Percentiles rank a stretch among this genome's conserved stretches.
Evolutionary conservation across 2,888 invertebrate species (phyloP).

Genomic region (Kryphioiulus occultus): DNA sequence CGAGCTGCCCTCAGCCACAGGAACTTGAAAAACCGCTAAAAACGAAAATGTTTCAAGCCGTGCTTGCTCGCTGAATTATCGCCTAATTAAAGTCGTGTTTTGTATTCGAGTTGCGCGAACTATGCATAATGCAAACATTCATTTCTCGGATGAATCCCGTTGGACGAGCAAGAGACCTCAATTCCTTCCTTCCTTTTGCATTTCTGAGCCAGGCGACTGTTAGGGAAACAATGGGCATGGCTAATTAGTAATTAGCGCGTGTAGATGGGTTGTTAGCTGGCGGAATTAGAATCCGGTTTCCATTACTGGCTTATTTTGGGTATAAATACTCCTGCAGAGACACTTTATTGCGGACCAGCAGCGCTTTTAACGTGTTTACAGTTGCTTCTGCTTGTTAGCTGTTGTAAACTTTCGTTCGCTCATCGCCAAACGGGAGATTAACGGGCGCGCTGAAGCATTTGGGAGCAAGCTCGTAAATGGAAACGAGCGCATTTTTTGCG

Average conservation of each 20-base stretch:
- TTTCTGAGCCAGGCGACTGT: background rate
- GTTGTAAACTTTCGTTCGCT: background rate
- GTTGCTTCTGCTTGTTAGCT: background rate
- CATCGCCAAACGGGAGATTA: background rate
- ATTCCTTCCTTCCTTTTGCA: background rate
- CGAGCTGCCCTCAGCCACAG: background rate
- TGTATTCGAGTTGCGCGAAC: background rate
- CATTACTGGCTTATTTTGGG: background rate
- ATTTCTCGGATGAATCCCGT: background rate
- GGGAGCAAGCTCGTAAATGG: background rate
- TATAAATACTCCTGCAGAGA: background rate
- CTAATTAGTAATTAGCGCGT: background rate
- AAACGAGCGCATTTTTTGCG: background rate
- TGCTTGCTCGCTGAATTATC: background rate
- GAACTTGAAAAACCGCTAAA: background rate
- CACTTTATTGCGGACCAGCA: background rate
- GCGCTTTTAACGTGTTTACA: background rate
- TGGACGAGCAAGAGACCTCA: background rate
- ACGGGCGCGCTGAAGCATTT: background rate
- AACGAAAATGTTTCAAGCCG: background rate
- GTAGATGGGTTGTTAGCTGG: background rate
- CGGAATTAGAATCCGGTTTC: background rate
- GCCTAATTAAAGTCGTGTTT: background rate
- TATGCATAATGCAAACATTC: background rate
- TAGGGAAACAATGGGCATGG: background rate